Evolutionary conservation across 1,140 invertebrate species (phyloP).

Genomic region (Elysia chlorotica): DNA sequence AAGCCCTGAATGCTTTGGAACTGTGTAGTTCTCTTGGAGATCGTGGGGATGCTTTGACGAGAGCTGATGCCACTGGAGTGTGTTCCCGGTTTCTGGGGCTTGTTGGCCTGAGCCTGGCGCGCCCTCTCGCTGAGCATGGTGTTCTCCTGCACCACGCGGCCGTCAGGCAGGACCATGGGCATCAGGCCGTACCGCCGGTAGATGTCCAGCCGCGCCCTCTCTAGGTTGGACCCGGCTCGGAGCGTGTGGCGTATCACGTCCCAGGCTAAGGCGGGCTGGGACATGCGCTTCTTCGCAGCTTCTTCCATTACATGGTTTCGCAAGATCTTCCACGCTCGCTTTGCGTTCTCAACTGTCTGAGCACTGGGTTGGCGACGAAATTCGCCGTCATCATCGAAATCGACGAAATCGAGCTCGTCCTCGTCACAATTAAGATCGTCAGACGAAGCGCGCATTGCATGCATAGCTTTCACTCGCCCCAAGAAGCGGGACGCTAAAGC

Average conservation of each 20-base stretch:
- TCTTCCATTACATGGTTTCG: conserved; percentile 32
- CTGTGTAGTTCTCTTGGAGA: too few relatives aligned
- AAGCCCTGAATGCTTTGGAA: too few relatives aligned
- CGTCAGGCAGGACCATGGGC: conserved; percentile 29
- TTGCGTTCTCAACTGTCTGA: conserved; percentile 30
- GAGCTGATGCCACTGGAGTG: too few relatives aligned
- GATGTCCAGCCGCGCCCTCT: conserved; percentile 35
- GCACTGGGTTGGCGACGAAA: conserved; percentile 15
- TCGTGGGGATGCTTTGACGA: too few relatives aligned
- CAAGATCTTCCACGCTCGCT: conserved; percentile 36
- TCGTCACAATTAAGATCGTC: conserved; percentile 20
- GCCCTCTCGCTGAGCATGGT: conserved; percentile 42
- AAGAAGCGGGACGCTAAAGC: conserved; percentile 26
- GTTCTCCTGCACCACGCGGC: conserved; percentile 34
- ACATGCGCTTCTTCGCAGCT: conserved; percentile 24
- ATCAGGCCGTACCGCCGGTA: conserved; percentile 43
- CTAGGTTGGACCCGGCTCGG: conserved; percentile 30
- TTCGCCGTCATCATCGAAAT: too few relatives aligned
- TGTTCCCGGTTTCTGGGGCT: too few relatives aligned
- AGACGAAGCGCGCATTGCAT: conserved; percentile 7
- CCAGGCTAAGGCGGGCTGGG: conserved; percentile 31
- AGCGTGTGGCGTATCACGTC: conserved; percentile 33
- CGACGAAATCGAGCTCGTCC: background rate
- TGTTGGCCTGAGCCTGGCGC: conserved; percentile 19
- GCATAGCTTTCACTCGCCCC: background rate